Conservation (phyloP, 2,797 vertebrate genomes). For the Chromis chromis region DNA sequence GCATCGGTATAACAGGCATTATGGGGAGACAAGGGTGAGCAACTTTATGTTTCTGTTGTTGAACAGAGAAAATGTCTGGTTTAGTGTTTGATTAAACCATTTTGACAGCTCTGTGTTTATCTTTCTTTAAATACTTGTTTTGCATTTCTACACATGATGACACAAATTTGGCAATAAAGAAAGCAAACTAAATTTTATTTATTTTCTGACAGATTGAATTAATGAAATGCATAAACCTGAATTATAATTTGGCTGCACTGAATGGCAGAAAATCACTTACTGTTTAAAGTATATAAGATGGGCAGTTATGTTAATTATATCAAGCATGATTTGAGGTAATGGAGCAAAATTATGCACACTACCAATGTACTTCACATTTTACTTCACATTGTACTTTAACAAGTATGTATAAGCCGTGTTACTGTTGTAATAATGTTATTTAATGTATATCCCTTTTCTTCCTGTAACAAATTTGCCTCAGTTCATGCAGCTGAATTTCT, state of each 20-base stretch:
- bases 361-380: no score
- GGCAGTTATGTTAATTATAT: no score
- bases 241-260: background rate
- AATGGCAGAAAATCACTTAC: background rate
- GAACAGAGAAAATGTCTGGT: background rate
- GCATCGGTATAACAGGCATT: conserved; percentile 90
- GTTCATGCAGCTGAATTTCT: conserved; percentile 36
- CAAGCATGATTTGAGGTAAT: no score
- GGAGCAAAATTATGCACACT: no score
- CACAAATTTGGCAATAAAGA: background rate
- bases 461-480: background rate
- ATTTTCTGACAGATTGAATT: background rate
- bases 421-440: background rate
- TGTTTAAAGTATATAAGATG: no score
- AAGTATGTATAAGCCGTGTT: background rate
- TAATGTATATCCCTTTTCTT: background rate
- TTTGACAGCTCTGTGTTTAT: background rate
- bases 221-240: background rate
- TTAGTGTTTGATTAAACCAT: background rate
- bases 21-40: conserved; percentile 87
- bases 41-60: background rate
- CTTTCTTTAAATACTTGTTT: background rate
- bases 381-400: background rate
- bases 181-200: background rate
- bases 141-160: background rate